Evolutionary conservation across 2,888 invertebrate species (phyloP).

Genomic region (Erebia palarica): DNA sequence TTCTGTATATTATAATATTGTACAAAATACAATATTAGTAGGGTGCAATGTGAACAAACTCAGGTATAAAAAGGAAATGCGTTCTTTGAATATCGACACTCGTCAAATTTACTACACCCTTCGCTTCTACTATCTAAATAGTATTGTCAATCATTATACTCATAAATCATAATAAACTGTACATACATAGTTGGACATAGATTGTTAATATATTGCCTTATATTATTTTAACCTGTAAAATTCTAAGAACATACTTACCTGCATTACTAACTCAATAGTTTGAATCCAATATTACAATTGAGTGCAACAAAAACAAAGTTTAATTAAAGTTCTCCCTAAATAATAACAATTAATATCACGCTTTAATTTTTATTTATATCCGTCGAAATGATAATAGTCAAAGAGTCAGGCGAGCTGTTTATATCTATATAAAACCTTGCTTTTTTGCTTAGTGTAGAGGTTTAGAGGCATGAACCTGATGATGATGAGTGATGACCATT

Average conservation of each 20-base stretch:
- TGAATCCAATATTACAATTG: constrained; percentile 40
- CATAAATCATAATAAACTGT: too few species aligned
- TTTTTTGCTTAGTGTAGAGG: too few species aligned
- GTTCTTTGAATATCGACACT: constrained; percentile 63
- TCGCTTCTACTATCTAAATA: constrained; percentile 47
- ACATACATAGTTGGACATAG: too few species aligned
- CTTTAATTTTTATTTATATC: constrained; percentile 74
- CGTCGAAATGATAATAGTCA: constrained; percentile 59
- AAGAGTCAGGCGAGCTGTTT: background rate
- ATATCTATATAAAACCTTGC: too few species aligned
- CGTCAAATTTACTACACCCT: constrained; percentile 65
- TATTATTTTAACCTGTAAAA: background rate
- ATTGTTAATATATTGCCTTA: too few species aligned
- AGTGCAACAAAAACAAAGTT: constrained; percentile 6
- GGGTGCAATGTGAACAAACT: constrained; percentile 27
- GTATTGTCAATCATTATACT: constrained; percentile 39
- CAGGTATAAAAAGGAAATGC: constrained; percentile 39
- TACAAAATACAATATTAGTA: background rate
- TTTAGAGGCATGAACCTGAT: too few species aligned
- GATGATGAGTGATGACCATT: too few species aligned
- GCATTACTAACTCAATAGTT: background rate
- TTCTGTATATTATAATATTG: too few species aligned
- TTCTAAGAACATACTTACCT: background rate
- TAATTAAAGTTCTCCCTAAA: constrained; percentile 17
- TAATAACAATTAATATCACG: constrained; percentile 59